Base-by-base conservation (phyloP, 2,113 vertebrate genomes). In the Mustela nigripes region DNA sequence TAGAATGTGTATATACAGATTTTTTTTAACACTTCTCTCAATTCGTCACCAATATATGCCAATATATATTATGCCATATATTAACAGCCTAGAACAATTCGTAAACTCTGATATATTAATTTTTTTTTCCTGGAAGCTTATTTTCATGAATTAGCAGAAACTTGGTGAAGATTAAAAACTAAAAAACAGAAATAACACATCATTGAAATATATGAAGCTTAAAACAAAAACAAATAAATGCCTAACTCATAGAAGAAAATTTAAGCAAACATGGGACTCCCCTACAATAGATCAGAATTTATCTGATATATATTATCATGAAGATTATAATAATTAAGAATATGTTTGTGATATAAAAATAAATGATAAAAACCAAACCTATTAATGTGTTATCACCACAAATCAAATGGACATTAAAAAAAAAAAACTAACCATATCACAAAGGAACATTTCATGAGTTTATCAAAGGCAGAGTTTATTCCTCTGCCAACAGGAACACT, bases 381-480 rank as follows among this genome's bases (percentile, higher is more conserved):
- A 24, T 21, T 14, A 1, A 83, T 62, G 28, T 36, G 39, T 45
- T 53, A 74, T n/a, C 14, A 87, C 50, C 7, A 48, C 24, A 62
- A 74, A 73, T 50, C 24, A 42, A 84, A 79, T 60, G 22, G 82
- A 74, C 12, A 39, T 73, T 3, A 42, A 83, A 42, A 42, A 42
- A 42, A 42, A 42, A 42, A 42, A 78, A 24, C 21, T 53, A 95
- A 95, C 21, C 10, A 79, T 24, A 69, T 67, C 7, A 88, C 11
- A 67, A 81, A 80, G 22, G 26, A 82, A 71, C 33, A 80, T 67
- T 67, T 89, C 26, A 93, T 36, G 9, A 94, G 7, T 83, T 95
- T 89, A 91, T 76, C 11, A n/a, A 96, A 93, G 88, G 8, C 36
- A 73, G 5, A 87, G 9, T 88, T 78, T 69, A 78, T 45, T 84